These are phyloP conservation scores for Clinocottus analis DNA, from an alignment of 2,113 vertebrate species.

Conservation along the genomic window DNA sequence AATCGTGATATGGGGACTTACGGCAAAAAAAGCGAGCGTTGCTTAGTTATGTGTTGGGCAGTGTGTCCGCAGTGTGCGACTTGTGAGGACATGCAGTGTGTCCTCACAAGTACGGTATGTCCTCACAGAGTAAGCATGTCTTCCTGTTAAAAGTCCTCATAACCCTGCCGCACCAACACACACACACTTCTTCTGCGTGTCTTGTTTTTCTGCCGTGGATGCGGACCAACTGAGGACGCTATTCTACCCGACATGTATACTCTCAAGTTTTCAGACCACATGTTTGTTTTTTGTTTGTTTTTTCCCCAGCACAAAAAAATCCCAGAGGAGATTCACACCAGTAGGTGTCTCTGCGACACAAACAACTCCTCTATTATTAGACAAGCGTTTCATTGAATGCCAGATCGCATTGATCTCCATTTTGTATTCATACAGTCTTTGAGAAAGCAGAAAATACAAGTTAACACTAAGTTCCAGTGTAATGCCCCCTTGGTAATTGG, in stretches of 20 bases:
- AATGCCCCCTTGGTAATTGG: conserved; percentile 48
- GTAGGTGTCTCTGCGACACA: conserved; percentile 77
- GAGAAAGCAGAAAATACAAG: conserved; percentile 48
- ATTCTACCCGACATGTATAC: neutral
- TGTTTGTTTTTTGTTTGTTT: neutral
- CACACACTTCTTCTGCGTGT: neutral
- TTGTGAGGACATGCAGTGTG: no score
- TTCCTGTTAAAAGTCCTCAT: no score
- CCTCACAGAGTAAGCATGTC: no score
- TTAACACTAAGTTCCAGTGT: conserved; percentile 52
- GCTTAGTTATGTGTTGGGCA: no score
- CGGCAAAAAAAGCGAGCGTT: no score
- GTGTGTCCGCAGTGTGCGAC: no score
- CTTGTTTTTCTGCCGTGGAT: neutral
- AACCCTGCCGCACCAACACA: no score
- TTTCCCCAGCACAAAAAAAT: neutral
- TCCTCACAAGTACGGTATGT: no score
- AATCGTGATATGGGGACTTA: no score
- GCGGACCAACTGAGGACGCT: conserved; percentile 12
- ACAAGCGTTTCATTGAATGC: conserved; percentile 14
- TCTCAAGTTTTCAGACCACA: neutral
- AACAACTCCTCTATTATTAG: conserved; percentile 24
- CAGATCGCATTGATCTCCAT: conserved; percentile 37
- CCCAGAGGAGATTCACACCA: conserved; percentile 42
- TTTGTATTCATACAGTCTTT: conserved; percentile 2